Conservation (phyloP, 2,888 invertebrate genomes). For the Aporophyla nigra region DNA sequence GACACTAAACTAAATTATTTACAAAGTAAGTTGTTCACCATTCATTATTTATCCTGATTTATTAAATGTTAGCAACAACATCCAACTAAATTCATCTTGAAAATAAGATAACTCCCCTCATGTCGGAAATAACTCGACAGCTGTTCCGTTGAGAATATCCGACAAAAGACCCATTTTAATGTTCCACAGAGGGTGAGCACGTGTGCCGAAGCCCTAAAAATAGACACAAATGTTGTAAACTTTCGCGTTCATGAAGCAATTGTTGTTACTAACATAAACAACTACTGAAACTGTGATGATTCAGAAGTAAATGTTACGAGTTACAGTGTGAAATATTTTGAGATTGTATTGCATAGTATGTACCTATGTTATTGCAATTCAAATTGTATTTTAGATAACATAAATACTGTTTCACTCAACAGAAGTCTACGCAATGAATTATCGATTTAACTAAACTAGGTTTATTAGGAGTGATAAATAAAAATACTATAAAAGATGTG, state of each 20-base stretch:
- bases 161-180: constrained; percentile 80
- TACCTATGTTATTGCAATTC: not conserved
- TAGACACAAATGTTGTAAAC: constrained; percentile 63
- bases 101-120: constrained; percentile 80
- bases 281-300: constrained; percentile 32
- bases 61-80: constrained; percentile 59
- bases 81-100: constrained; percentile 70
- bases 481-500: constrained; percentile 2
- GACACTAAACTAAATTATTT: constrained; percentile 35
- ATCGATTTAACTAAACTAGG: constrained; percentile 12
- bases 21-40: constrained; percentile 42
- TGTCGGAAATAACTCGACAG: constrained; percentile 88
- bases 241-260: constrained; percentile 53
- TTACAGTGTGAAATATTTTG: constrained; percentile 24
- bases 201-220: constrained; percentile 74
- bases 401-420: constrained; percentile 15
- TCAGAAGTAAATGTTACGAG: constrained; percentile 39
- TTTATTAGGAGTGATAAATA: constrained; percentile 26
- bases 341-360: not conserved
- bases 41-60: constrained; percentile 41
- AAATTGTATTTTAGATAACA: constrained; percentile 11
- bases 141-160: constrained; percentile 83
- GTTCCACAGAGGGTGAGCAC: constrained; percentile 75
- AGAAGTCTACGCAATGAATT: constrained; percentile 2
- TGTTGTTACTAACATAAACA: constrained; percentile 60